Evolutionary conservation across 2,888 invertebrate species (phyloP), one percentile per base, ranked within the genome.

Genomic region (Apamea crenata): DNA sequence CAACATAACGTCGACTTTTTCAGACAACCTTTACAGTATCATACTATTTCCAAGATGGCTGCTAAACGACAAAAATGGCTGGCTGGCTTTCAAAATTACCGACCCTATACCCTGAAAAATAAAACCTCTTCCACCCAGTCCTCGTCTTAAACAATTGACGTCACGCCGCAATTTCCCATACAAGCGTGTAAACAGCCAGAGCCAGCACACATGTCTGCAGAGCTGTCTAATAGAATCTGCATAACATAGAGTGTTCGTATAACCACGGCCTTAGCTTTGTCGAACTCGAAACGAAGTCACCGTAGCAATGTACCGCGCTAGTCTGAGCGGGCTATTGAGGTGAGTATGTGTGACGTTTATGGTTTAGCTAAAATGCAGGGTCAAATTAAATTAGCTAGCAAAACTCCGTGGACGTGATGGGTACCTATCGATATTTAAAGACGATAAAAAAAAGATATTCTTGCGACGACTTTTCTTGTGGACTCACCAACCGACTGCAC

Each of bases 141-240:
- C 40, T 70, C 6, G 10, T 63, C 67, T 73, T 47, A 68, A 83
- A 74, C 83, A 71, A 65, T 61, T 65, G 77, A 76, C 29, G 73
- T 81, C 40, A 78, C 67, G 66, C 36, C 68, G 76, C 85, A 66
- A 76, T 70, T 65, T 75, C 73, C 73, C 61, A 59, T 69, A 65
- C 63, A 75, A 82, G 80, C 80, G 79, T 82, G 80, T 84, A 77
- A 88, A 86, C 69, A 88, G 68, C 61, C 71, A 73, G 66, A 66
- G 44, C 80, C 56, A 69, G 78, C 76, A 75, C 78, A 87, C 78
- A 85, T 79, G 88, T 88, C 86, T 84, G 75, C 61, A 53, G 79
- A 85, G 81, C 84, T 83, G 73, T 84, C 81, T 89, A 88, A 88
- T 90, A 87, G 83, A 90, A 89, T 90, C 90, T 89, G 85, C 90